Conservation (phyloP, 2,888 invertebrate genomes). For the Drosophila formosana region DNA sequence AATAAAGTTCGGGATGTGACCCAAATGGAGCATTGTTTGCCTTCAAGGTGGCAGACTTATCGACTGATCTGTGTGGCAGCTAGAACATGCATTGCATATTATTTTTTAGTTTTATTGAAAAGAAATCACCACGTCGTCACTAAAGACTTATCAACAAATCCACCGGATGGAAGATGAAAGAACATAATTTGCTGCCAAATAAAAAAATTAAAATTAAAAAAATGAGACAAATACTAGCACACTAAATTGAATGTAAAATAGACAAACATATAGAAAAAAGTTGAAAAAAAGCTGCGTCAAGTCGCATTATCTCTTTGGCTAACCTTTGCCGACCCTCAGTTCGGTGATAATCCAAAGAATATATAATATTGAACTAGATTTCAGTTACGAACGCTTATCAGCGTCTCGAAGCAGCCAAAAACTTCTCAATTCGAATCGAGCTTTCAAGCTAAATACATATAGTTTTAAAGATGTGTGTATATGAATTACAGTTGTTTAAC, state of each 20-base stretch:
- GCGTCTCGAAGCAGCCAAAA: constrained; percentile 29
- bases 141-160: constrained; percentile 52
- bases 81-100: constrained; percentile 5
- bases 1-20: constrained; percentile 60
- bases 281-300: constrained; percentile 13
- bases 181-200: constrained; percentile 39
- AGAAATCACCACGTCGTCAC: constrained; percentile 38
- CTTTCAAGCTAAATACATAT: constrained; percentile 2
- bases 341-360: constrained; percentile 55
- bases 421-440: constrained; percentile 20
- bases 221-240: constrained; percentile 5
- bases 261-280: constrained; percentile 11
- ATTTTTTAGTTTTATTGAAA: constrained; percentile 3
- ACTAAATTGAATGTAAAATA: constrained; percentile 3
- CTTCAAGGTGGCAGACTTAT: constrained; percentile 16
- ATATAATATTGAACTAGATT: constrained; percentile 69
- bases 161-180: constrained; percentile 61
- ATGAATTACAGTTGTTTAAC: constrained; percentile 16
- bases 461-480: background rate
- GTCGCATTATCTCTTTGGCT: constrained; percentile 34
- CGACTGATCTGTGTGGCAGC: background rate
- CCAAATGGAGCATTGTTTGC: constrained; percentile 53
- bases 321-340: constrained; percentile 60
- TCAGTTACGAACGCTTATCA: constrained; percentile 54
- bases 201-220: constrained; percentile 17